Evolutionary conservation across 2,113 vertebrate species (phyloP).

Genomic region (Nothoprocta perdicaria): DNA sequence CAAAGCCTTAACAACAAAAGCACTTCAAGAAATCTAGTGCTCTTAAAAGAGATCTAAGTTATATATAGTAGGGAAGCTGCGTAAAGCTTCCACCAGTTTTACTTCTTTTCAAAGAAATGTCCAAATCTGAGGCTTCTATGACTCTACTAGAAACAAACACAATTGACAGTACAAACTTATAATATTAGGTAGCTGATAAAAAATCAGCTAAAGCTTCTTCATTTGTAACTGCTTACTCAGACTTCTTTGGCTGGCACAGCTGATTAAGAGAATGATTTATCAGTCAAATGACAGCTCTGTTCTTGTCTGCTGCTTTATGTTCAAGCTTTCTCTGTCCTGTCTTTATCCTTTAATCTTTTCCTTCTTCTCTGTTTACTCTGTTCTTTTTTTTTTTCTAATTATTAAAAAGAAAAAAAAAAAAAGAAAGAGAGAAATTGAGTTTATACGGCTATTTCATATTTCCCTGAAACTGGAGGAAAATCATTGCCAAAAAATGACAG

Average conservation of each 20-base stretch:
- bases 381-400: not conserved
- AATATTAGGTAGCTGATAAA: not conserved
- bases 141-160: not conserved
- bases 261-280: constrained; percentile 9
- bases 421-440: not conserved
- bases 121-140: not conserved
- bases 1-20: not conserved
- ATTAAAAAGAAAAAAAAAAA: not conserved
- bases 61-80: not conserved
- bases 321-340: not conserved
- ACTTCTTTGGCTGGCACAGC: not conserved
- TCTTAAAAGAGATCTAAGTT: not conserved
- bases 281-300: not conserved
- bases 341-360: constrained; percentile 13
- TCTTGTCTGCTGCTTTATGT: not conserved
- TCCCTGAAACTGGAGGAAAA: not conserved
- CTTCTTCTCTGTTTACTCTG: not conserved
- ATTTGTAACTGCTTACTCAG: constrained; percentile 8
- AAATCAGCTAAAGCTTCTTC: not conserved
- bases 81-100: not conserved
- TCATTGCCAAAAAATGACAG: not conserved
- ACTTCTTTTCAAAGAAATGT: not conserved
- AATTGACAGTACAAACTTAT: not conserved
- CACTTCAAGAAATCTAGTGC: not conserved
- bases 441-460: not conserved